A percentile compares a stretch with the other conserved stretches of the same genome.
Evolutionary conservation across 2,888 invertebrate genomes (phyloP).

Genomic region (Syrista parreyssii): DNA sequence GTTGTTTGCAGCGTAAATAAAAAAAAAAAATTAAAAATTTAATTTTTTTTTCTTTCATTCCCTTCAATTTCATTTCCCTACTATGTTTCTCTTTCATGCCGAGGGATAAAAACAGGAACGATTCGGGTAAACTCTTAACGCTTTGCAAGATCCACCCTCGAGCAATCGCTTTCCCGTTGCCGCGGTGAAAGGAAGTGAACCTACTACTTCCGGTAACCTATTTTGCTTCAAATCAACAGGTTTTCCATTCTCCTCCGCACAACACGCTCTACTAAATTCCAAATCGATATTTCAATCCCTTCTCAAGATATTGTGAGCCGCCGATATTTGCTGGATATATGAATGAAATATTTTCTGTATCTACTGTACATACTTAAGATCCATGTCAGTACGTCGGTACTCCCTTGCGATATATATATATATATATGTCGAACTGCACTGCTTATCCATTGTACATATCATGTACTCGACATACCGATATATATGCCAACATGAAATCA

Average conservation of each 20-base stretch:
- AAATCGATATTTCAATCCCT: conserved; percentile 36
- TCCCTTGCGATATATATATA: neutral
- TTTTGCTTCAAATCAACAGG: conserved; percentile 34
- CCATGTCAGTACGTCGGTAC: neutral
- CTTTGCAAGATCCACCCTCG: neutral
- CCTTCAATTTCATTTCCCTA: neutral
- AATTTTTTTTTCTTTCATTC: neutral
- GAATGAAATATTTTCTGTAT: neutral
- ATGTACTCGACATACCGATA: neutral
- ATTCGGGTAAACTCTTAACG: neutral
- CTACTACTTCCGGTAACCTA: conserved; percentile 8
- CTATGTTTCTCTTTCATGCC: neutral
- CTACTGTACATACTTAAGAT: neutral
- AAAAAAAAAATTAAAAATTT: no score
- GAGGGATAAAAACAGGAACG: neutral
- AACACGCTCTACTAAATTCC: conserved; percentile 22
- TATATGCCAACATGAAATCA: neutral
- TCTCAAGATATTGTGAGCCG: conserved; percentile 8
- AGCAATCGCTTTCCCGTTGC: neutral
- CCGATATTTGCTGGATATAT: conserved; percentile 1
- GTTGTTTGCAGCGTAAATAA: neutral
- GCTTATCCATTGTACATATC: neutral
- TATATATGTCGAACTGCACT: neutral
- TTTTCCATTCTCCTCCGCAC: conserved; percentile 19
- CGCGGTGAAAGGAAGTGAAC: neutral